Evolutionary conservation across 1,140 invertebrate species (phyloP).

Genomic region (Neuroterus valhalla): DNA sequence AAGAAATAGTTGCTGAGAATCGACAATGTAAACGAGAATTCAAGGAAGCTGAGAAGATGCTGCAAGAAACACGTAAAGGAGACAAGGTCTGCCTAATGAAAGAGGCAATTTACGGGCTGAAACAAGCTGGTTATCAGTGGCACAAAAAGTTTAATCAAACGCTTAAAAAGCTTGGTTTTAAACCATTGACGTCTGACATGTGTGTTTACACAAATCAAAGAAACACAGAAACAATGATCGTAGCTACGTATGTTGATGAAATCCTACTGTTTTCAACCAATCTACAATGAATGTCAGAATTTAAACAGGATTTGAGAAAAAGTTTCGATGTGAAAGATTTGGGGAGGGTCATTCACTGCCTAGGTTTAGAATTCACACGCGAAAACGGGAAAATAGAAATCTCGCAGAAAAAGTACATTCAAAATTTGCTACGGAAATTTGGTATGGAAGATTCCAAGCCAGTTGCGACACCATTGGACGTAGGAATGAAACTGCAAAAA

Average conservation of each 20-base stretch:
- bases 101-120: conserved; percentile 67
- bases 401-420: not conserved
- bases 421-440: not conserved
- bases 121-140: conserved; percentile 65
- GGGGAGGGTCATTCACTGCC: too few species aligned
- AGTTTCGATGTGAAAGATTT: too few species aligned
- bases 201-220: too few species aligned
- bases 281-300: too few species aligned
- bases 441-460: not conserved
- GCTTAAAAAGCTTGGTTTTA: too few species aligned
- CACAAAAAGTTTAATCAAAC: too few species aligned
- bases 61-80: conserved; percentile 8
- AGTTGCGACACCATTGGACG: not conserved
- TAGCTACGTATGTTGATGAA: too few species aligned
- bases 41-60: not conserved
- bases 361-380: not conserved
- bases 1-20: not conserved
- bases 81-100: conserved; percentile 58
- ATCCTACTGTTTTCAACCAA: too few species aligned
- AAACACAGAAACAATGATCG: too few species aligned
- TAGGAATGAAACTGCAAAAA: not conserved
- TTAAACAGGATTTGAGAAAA: too few species aligned
- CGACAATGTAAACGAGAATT: not conserved
- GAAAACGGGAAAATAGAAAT: not conserved
- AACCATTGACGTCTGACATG: too few species aligned